Conservation (phyloP, 2,888 invertebrate genomes). For the Drosophila quinaria region DNA sequence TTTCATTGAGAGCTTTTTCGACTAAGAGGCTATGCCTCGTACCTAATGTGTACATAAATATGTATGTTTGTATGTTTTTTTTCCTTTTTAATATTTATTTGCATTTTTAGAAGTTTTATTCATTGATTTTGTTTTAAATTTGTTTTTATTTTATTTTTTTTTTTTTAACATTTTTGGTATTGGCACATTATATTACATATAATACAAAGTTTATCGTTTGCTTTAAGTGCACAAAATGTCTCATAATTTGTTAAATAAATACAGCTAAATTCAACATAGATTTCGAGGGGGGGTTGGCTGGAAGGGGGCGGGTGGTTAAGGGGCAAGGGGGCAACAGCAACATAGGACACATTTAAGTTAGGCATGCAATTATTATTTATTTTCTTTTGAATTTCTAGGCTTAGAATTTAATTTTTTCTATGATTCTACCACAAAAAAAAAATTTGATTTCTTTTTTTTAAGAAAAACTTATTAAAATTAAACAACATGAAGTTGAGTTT, state of each 20-base stretch:
- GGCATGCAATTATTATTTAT: conserved; percentile 18
- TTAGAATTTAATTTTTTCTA: conserved; percentile 1
- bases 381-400: conserved; percentile 16
- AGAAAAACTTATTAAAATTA: conserved; percentile 10
- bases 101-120: conserved; percentile 13
- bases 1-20: conserved; percentile 34
- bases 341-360: conserved; percentile 21
- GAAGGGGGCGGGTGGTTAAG: neutral
- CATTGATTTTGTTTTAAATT: conserved; percentile 30
- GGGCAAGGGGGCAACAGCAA: conserved; percentile 24
- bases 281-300: neutral
- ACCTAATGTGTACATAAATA: conserved; percentile 73
- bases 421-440: conserved; percentile 3
- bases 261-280: conserved; percentile 20
- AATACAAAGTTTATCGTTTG: conserved; percentile 64
- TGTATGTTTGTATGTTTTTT: conserved; percentile 1
- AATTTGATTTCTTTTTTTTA: neutral
- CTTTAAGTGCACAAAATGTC: conserved; percentile 47
- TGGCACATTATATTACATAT: conserved; percentile 79
- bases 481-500: conserved; percentile 17
- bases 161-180: conserved; percentile 57
- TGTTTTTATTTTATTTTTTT: conserved; percentile 15
- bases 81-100: conserved; percentile 10
- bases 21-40: conserved; percentile 75
- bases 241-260: conserved; percentile 4